Conservation (phyloP, 2,888 invertebrate genomes). For the Nephrotoma guestfalica region DNA sequence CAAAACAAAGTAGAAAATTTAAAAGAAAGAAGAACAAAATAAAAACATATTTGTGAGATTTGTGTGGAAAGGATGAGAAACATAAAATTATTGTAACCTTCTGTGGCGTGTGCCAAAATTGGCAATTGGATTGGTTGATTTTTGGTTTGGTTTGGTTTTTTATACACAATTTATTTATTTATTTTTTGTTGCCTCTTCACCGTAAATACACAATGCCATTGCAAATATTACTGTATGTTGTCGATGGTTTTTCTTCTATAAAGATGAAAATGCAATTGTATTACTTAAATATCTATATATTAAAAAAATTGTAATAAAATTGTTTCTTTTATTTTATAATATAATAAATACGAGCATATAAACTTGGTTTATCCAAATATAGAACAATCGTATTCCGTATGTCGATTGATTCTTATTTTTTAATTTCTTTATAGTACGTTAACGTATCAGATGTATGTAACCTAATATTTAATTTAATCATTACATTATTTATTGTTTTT, state of each 20-base stretch:
- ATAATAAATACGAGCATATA: neutral
- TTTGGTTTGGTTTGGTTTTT: conserved; percentile 1
- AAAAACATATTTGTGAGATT: conserved; percentile 1
- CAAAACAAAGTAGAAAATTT: neutral
- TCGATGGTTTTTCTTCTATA: neutral
- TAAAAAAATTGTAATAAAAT: neutral
- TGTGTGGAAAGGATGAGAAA: conserved; percentile 3
- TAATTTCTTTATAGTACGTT: neutral
- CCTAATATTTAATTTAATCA: neutral
- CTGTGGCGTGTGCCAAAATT: conserved; percentile 16
- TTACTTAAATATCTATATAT: neutral
- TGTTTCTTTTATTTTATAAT: neutral
- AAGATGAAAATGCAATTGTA: neutral
- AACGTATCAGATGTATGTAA: neutral
- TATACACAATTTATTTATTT: neutral
- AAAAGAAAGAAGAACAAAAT: neutral
- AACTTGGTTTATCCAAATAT: conserved; percentile 15
- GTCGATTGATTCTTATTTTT: neutral
- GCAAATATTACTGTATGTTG: conserved; percentile 3
- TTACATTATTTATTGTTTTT: neutral
- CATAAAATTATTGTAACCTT: conserved; percentile 11
- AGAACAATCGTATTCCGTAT: conserved; percentile 14
- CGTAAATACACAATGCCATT: neutral
- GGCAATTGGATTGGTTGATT: conserved; percentile 13
- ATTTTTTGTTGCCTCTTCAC: neutral